These are phyloP conservation scores for Plebejus argus DNA, from an alignment of 2,888 invertebrate genomes.

Conservation along the genomic window DNA sequence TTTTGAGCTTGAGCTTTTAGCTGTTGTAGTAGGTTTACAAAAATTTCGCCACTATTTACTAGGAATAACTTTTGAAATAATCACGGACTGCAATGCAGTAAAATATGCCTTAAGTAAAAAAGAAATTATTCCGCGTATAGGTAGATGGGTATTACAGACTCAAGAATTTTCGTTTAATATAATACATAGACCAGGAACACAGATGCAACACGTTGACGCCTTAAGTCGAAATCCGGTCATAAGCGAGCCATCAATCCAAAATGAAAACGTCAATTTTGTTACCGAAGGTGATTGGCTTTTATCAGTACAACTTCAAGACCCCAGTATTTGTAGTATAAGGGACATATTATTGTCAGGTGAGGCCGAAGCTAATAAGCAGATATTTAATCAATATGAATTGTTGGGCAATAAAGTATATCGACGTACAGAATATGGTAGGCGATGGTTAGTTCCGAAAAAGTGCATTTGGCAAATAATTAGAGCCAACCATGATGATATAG, in stretches of 20 bases:
- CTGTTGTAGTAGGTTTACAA: constrained; percentile 34
- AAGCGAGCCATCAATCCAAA: constrained; percentile 22
- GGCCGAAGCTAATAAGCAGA: constrained; percentile 35
- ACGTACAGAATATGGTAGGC: constrained; percentile 39
- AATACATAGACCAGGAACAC: constrained; percentile 42
- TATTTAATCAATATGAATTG: constrained; percentile 41
- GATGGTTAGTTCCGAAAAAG: constrained; percentile 45
- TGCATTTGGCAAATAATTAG: constrained; percentile 43
- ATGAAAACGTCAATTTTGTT: constrained; percentile 32
- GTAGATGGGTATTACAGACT: constrained; percentile 49
- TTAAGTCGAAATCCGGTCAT: constrained; percentile 37
- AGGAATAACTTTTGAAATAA: constrained; percentile 35
- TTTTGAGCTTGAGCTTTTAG: constrained; percentile 34
- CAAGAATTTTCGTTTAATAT: constrained; percentile 50
- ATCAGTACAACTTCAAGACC: constrained; percentile 40
- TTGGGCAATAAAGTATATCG: constrained; percentile 40
- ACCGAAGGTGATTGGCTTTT: constrained; percentile 44
- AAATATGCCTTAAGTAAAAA: constrained; percentile 38
- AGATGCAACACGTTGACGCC: constrained; percentile 40
- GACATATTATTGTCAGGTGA: constrained; percentile 34
- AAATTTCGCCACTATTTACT: constrained; percentile 36
- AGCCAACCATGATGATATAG: constrained; percentile 46
- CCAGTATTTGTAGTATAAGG: constrained; percentile 30
- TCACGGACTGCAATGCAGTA: constrained; percentile 37
- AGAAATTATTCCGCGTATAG: constrained; percentile 47